Evolutionary conservation across 2,113 vertebrate genomes (phyloP).

Genomic region (Ptychochromis oligacanthus): DNA sequence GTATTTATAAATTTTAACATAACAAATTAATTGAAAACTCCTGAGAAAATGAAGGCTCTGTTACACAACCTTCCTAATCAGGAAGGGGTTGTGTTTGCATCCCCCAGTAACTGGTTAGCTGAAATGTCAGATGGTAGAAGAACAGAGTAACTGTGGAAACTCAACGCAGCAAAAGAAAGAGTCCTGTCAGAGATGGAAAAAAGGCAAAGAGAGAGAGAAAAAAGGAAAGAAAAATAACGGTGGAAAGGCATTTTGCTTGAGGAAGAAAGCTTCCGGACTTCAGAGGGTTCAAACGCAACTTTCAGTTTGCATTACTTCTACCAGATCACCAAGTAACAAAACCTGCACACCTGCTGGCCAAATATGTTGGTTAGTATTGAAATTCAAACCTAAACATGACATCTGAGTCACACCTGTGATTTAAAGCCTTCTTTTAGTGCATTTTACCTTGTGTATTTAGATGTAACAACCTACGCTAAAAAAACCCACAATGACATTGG

Average conservation of each 20-base stretch:
- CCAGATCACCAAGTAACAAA: too few species aligned
- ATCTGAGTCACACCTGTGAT: neutral
- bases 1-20: neutral
- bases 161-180: neutral
- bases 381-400: neutral
- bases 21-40: neutral
- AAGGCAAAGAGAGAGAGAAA: neutral
- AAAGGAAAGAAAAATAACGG: neutral
- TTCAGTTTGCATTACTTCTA: neutral
- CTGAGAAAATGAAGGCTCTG: neutral
- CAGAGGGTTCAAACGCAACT: neutral
- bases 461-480: too few species aligned
- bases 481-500: too few species aligned
- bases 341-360: too few species aligned
- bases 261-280: neutral
- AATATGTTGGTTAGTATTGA: neutral
- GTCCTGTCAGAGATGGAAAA: rapidly evolving
- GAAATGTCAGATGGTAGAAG: too few species aligned
- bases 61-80: neutral
- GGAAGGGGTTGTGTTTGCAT: neutral
- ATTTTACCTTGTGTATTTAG: too few species aligned
- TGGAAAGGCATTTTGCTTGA: neutral
- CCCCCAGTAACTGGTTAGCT: too few species aligned
- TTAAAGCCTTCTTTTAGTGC: neutral
- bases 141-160: neutral